A percentile compares a stretch with the other conserved stretches of the same genome.
phyloP scores from a whole-genome alignment of 2,113 vertebrate species.

The Columba livia region DNA sequence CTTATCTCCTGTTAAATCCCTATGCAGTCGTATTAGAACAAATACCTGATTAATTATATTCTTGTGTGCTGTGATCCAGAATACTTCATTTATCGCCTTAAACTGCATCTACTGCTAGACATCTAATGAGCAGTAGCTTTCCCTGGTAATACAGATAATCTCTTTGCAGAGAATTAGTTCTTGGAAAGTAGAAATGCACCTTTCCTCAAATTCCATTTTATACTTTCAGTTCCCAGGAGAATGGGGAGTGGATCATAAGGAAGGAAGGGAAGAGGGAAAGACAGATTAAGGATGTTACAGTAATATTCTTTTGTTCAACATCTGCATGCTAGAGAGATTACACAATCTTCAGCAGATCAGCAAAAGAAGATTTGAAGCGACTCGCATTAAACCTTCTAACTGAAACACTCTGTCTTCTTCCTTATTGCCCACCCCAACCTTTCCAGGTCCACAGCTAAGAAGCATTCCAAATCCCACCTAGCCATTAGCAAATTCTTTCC shows the following conservation, averaged over 20 bases:
- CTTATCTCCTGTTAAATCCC: constrained; percentile 46
- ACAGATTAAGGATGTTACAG: constrained; percentile 89
- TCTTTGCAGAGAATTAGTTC: constrained; percentile 79
- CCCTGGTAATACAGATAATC: constrained; percentile 74
- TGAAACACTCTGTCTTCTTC: background rate
- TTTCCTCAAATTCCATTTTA: constrained; percentile 86
- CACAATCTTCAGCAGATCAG: constrained; percentile 86
- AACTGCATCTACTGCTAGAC: constrained; percentile 27
- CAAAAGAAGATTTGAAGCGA: constrained; percentile 79
- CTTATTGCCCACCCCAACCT: background rate
- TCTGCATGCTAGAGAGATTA: constrained; percentile 86
- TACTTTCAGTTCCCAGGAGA: constrained; percentile 81
- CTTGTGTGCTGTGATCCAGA: constrained; percentile 17
- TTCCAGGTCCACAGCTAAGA: background rate
- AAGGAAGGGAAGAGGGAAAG: constrained; percentile 33
- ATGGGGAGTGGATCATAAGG: constrained; percentile 63
- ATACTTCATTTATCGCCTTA: constrained; percentile 43
- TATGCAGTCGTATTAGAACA: constrained; percentile 6
- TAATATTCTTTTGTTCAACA: constrained; percentile 86
- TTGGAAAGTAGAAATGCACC: constrained; percentile 77
- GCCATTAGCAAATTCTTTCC: background rate
- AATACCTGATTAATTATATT: constrained; percentile 47
- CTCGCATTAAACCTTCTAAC: constrained; percentile 77
- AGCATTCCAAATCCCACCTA: background rate
- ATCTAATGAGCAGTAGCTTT: constrained; percentile 70